Percentiles rank a stretch among this genome's conserved stretches.
Evolutionary conservation across 2,888 invertebrate genomes (phyloP).

Genomic region (Ectropis crepuscularia): DNA sequence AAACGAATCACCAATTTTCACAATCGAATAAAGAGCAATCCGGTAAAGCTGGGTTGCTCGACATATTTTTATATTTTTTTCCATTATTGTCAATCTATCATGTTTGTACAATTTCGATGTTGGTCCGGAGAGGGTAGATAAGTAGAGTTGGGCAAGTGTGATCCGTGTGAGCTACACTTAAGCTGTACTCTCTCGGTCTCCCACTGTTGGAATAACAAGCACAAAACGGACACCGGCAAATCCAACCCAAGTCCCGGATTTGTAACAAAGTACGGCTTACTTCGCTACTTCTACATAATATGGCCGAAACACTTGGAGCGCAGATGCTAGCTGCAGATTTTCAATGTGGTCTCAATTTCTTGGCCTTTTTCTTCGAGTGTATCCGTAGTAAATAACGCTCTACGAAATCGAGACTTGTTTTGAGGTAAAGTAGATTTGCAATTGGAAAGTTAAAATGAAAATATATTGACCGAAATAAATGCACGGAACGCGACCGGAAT

Average conservation of each 20-base stretch:
- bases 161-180: constrained; percentile 52
- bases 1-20: constrained; percentile 28
- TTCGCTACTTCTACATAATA: constrained; percentile 70
- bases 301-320: constrained; percentile 64
- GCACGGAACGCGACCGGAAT: constrained; percentile 26
- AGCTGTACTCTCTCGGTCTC: constrained; percentile 57
- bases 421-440: constrained; percentile 4
- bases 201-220: constrained; percentile 72
- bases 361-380: constrained; percentile 44
- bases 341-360: constrained; percentile 65
- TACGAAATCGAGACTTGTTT: neutral
- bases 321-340: constrained; percentile 67
- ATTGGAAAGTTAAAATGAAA: constrained; percentile 10
- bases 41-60: constrained; percentile 21
- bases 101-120: constrained; percentile 32
- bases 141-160: constrained; percentile 26
- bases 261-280: constrained; percentile 76
- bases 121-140: constrained; percentile 27
- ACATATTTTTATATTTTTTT: constrained; percentile 36
- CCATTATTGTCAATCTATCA: constrained; percentile 30
- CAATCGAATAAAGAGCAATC: constrained; percentile 28
- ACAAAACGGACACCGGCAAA: constrained; percentile 75
- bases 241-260: constrained; percentile 76
- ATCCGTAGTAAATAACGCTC: constrained; percentile 29
- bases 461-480: constrained; percentile 27